Conservation (phyloP, 2,797 vertebrate species). For the Buphagus erythrorhynchus region DNA sequence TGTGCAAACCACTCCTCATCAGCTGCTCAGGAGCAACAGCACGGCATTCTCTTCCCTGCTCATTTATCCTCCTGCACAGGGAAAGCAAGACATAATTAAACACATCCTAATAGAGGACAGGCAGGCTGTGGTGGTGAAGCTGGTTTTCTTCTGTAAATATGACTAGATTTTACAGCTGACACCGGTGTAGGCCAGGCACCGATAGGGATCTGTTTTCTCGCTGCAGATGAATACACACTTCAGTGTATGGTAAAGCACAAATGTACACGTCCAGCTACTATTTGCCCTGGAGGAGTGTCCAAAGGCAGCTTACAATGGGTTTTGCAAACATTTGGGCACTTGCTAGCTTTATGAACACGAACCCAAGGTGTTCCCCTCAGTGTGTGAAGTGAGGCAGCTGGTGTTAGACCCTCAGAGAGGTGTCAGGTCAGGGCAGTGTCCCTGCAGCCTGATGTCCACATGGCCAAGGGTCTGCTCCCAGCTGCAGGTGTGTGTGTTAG, state of each 20-base stretch:
- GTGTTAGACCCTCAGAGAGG: neutral
- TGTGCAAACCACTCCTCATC: neutral
- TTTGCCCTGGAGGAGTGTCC: neutral
- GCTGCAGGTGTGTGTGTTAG: neutral
- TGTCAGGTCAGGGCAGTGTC: neutral
- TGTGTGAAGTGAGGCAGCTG: neutral
- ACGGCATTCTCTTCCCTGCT: neutral
- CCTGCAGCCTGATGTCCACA: neutral
- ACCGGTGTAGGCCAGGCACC: accelerated
- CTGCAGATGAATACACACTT: neutral
- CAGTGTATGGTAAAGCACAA: neutral
- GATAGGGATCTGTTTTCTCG: neutral
- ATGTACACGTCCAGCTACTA: neutral
- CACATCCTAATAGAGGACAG: neutral
- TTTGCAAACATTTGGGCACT: neutral
- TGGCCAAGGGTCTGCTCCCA: neutral
- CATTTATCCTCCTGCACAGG: neutral
- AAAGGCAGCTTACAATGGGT: neutral
- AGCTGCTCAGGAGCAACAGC: neutral
- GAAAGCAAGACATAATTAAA: slow-evolving; percentile 40
- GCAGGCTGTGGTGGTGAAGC: neutral
- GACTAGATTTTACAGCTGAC: neutral
- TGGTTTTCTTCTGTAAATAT: neutral
- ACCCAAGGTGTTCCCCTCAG: neutral
- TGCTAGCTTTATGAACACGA: neutral